Percentiles rank a stretch among this genome's conserved stretches.
Conservation (phyloP, 1,140 invertebrate genomes). For the Drosophila bocqueti region DNA sequence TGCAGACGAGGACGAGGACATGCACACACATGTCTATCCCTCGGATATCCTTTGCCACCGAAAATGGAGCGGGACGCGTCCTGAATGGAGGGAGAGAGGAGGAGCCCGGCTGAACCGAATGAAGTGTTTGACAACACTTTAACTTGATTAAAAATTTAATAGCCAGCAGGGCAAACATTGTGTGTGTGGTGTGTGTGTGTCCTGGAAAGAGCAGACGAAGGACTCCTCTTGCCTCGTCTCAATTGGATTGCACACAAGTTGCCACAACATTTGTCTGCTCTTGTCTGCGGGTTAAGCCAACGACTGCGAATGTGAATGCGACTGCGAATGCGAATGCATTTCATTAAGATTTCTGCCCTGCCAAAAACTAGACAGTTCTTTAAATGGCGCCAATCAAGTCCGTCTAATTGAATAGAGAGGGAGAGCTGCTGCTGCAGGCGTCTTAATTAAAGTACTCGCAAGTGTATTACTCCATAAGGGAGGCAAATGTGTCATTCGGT, state of each 20-base stretch:
- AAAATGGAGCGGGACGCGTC: constrained; percentile 8
- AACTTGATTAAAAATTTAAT: constrained; percentile 83
- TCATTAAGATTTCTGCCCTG: constrained; percentile 49
- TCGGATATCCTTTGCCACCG: constrained; percentile 23
- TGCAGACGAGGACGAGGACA: too few species aligned
- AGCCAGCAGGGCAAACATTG: constrained; percentile 73
- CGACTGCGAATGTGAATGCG: background rate
- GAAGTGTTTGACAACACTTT: constrained; percentile 82
- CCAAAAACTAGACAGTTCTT: constrained; percentile 18
- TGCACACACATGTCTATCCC: background rate
- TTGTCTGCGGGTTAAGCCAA: constrained; percentile 37
- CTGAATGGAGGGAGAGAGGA: constrained; percentile 5
- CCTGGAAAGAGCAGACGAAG: background rate
- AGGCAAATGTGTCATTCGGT: background rate
- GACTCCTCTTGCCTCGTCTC: constrained; percentile 31
- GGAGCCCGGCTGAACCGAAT: constrained; percentile 61
- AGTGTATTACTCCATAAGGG: background rate
- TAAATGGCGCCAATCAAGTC: constrained; percentile 30
- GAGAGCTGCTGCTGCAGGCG: background rate
- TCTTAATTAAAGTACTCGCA: constrained; percentile 22
- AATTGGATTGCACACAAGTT: constrained; percentile 75
- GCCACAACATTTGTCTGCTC: constrained; percentile 64
- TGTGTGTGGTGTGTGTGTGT: constrained; percentile 2
- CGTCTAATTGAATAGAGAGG: constrained; percentile 6
- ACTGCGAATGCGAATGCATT: constrained; percentile 53